Conservation (phyloP, 2,888 invertebrate genomes). For the Phrixothrix hirtus region DNA sequence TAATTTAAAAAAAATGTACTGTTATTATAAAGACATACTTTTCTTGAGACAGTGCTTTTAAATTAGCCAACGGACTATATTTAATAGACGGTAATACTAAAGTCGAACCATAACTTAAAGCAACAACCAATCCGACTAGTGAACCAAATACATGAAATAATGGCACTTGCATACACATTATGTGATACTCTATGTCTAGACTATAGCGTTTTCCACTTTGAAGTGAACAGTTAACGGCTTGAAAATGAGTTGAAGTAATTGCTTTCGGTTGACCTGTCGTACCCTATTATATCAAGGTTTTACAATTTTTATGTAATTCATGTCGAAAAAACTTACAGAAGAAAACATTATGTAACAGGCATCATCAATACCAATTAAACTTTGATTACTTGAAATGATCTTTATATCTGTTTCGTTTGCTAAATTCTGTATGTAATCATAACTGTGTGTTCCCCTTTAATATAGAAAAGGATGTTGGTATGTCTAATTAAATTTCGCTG, state of each 20-base stretch:
- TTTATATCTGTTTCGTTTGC: constrained; percentile 46
- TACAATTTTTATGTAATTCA: constrained; percentile 2
- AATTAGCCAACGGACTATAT: constrained; percentile 65
- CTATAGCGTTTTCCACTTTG: constrained; percentile 61
- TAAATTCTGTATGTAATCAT: constrained; percentile 51
- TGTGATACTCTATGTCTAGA: constrained; percentile 57
- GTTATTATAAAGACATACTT: constrained; percentile 57
- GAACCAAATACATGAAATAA: constrained; percentile 84
- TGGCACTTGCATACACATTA: constrained; percentile 70
- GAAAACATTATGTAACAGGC: constrained; percentile 81
- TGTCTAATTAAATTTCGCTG: not conserved
- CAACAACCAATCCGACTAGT: constrained; percentile 63
- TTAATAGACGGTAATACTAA: constrained; percentile 63
- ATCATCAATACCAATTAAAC: constrained; percentile 66
- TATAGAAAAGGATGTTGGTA: constrained; percentile 39
- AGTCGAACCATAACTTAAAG: constrained; percentile 64
- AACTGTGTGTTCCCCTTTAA: constrained; percentile 57
- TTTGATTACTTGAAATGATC: constrained; percentile 53
- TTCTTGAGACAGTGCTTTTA: constrained; percentile 68
- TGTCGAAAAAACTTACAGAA: constrained; percentile 59
- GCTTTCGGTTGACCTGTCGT: constrained; percentile 74
- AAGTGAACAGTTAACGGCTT: constrained; percentile 75
- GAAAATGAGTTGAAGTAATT: constrained; percentile 70
- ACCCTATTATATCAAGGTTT: constrained; percentile 56
- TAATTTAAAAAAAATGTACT: not conserved